Evolutionary conservation across 2,888 invertebrate genomes (phyloP).

Genomic region (Cataglyphis cursor): DNA sequence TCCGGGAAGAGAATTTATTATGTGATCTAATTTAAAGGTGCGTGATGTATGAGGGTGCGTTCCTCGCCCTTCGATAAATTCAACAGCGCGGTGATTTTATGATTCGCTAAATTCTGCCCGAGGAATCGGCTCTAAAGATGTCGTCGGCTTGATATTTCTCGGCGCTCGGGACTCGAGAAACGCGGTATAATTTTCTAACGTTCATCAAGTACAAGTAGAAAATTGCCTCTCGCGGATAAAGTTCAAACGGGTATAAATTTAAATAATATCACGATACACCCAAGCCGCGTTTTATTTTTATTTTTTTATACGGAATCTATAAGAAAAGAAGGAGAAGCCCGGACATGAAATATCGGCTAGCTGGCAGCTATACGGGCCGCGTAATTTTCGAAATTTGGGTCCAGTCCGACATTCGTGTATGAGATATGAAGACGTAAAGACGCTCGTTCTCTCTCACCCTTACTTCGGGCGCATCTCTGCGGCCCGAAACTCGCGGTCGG

Average conservation of each 20-base stretch:
- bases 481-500: conserved; percentile 62
- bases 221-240: conserved; percentile 33
- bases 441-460: conserved; percentile 35
- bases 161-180: conserved; percentile 3
- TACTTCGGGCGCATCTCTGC: conserved; percentile 64
- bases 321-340: conserved; percentile 13
- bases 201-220: conserved; percentile 33
- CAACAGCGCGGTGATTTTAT: conserved; percentile 59
- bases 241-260: conserved; percentile 38
- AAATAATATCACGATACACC: conserved; percentile 45
- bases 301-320: conserved; percentile 6
- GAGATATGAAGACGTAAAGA: conserved; percentile 65
- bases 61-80: conserved; percentile 64
- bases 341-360: conserved; percentile 47
- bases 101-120: conserved; percentile 63
- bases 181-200: conserved; percentile 48
- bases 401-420: conserved; percentile 56
- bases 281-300: conserved; percentile 32
- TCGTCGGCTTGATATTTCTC: conserved; percentile 54
- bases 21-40: conserved; percentile 83
- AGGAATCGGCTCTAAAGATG: conserved; percentile 54
- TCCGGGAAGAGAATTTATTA: conserved; percentile 83
- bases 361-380: conserved; percentile 31
- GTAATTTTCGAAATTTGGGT: conserved; percentile 69
- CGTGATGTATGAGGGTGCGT: conserved; percentile 73